Conservation (phyloP, 2,888 invertebrate species). For the Drosophila setosimentum region DNA sequence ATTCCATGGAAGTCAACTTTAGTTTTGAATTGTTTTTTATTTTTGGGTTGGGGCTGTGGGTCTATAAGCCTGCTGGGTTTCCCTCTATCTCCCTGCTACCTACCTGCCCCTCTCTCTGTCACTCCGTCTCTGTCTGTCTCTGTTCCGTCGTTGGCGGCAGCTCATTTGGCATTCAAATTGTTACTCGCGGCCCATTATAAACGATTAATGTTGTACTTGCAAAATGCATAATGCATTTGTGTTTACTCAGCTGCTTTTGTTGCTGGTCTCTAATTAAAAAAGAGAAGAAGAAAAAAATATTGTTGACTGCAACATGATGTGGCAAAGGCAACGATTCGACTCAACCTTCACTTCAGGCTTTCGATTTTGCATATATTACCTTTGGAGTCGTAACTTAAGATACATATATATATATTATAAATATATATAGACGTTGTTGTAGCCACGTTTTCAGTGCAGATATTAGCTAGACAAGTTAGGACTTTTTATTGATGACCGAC, state of each 20-base stretch:
- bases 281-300: slow-evolving; percentile 3
- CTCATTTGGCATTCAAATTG: slow-evolving; percentile 78
- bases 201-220: slow-evolving; percentile 60
- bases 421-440: neutral
- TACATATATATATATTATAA: neutral
- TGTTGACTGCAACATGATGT: slow-evolving; percentile 27
- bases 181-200: slow-evolving; percentile 54
- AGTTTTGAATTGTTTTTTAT: slow-evolving; percentile 16
- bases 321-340: slow-evolving; percentile 21
- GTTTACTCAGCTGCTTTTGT: slow-evolving; percentile 14
- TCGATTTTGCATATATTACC: slow-evolving; percentile 52
- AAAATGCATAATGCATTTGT: slow-evolving; percentile 66
- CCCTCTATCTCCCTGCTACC: neutral
- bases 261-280: slow-evolving; percentile 28
- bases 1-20: slow-evolving; percentile 62
- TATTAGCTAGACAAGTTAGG: slow-evolving; percentile 38
- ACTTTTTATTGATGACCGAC: slow-evolving; percentile 56
- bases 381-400: slow-evolving; percentile 1
- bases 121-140: neutral
- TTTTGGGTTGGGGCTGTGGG: slow-evolving; percentile 18
- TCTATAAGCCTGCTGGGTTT: slow-evolving; percentile 1
- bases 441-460: slow-evolving; percentile 35
- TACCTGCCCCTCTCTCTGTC: neutral
- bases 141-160: slow-evolving; percentile 5
- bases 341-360: slow-evolving; percentile 57